A percentile compares a stretch with the other conserved stretches of the same genome.
phyloP scores from a whole-genome alignment of 2,888 invertebrate genomes.

The Mimachlamys varia region DNA sequence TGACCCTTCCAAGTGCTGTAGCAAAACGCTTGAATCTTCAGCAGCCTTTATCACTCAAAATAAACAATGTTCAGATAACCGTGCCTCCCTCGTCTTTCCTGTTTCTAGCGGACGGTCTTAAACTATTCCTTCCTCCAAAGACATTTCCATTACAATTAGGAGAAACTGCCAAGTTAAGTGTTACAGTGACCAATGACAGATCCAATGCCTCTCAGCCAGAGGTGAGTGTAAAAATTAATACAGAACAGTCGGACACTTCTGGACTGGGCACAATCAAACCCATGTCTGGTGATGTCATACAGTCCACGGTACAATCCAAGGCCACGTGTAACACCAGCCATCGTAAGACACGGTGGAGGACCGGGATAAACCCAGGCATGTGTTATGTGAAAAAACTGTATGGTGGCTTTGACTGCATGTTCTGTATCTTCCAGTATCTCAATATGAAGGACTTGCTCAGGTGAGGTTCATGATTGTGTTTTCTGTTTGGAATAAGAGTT shows the following conservation, averaged over 20 bases:
- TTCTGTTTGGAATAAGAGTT: not conserved
- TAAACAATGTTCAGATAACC: constrained; percentile 71
- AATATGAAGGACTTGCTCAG: constrained; percentile 67
- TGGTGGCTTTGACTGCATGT: constrained; percentile 74
- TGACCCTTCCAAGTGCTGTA: constrained; percentile 74
- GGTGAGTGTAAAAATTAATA: constrained; percentile 45
- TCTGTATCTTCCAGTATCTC: constrained; percentile 71
- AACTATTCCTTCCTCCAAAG: constrained; percentile 75
- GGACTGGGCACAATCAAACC: not conserved
- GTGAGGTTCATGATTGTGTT: constrained; percentile 56
- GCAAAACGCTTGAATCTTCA: constrained; percentile 68
- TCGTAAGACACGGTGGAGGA: constrained; percentile 29
- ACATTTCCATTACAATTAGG: constrained; percentile 67
- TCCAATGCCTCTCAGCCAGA: constrained; percentile 38
- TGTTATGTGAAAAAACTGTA: constrained; percentile 69
- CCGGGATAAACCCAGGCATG: constrained; percentile 46
- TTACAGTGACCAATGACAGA: constrained; percentile 62
- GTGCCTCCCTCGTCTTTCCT: constrained; percentile 76
- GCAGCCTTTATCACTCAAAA: constrained; percentile 72
- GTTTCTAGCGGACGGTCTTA: constrained; percentile 68
- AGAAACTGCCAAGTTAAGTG: constrained; percentile 60
- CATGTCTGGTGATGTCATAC: not conserved
- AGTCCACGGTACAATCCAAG: not conserved
- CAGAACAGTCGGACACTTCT: not conserved
- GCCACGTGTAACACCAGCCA: not conserved